These are phyloP conservation scores for Spheniscus humboldti DNA, from an alignment of 2,797 vertebrate species.

Conservation along the genomic window DNA sequence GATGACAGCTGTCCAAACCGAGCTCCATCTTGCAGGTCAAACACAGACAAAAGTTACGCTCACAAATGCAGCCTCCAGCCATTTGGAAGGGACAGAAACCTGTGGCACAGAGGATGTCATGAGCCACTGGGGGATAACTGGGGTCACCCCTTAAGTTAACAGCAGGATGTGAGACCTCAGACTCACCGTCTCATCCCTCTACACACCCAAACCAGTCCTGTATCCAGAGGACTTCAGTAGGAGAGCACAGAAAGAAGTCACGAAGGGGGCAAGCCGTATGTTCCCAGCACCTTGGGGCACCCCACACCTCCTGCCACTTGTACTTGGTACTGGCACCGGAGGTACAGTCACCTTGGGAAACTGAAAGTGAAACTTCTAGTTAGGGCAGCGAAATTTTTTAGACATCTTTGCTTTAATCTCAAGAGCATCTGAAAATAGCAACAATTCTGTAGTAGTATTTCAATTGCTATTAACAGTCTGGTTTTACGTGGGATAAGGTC, in stretches of 20 bases:
- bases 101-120: accelerated
- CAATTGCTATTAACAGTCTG: not conserved
- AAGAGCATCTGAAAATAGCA: not conserved
- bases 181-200: not conserved
- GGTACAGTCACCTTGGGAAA: not conserved
- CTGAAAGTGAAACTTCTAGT: not conserved
- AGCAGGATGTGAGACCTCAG: not conserved
- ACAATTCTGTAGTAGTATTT: not conserved
- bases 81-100: not conserved
- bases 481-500: not conserved
- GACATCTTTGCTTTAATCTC: not conserved
- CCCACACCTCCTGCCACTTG: not conserved
- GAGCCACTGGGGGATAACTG: not conserved
- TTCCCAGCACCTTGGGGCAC: not conserved
- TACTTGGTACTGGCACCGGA: not conserved
- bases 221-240: not conserved
- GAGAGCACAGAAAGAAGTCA: not conserved
- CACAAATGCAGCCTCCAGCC: not conserved
- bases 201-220: not conserved
- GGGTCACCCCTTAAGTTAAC: not conserved
- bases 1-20: not conserved
- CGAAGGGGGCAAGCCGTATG: accelerated
- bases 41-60: too few species aligned
- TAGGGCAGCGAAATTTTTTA: not conserved
- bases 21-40: not conserved